Base-by-base conservation (phyloP, 1,140 invertebrate species). In the Drosophila prosaltans region DNA sequence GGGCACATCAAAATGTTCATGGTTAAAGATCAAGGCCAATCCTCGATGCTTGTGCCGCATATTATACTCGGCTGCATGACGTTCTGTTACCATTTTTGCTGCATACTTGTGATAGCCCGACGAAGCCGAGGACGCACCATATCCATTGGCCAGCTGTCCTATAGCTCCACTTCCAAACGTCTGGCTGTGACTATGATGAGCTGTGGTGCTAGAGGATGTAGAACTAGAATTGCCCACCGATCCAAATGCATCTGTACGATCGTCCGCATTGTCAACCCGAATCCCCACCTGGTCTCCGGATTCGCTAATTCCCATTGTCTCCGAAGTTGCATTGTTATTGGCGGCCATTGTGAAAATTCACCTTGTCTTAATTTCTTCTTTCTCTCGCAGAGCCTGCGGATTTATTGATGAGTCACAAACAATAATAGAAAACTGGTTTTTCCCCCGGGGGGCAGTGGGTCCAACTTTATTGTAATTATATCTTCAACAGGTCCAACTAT, bases 21-120 rank as follows among this genome's bases (percentile, higher is more conserved):
- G 97, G 90, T 98, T 98, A 78, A 99, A 97, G 74, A 99, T 97
- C 3, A 98, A 81, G n/a, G 97, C 97, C 72, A 95, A 80, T 36
- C 98, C 98, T 62, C 97, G 94, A 74, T 95, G 94, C 54, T 93
- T 92, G 93, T 98, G 96, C 74, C 95, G 95, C 97, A 98, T 98
- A 78, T 97, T 97, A 85, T 99, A 99, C 85, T 95, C 95, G 1
- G 93, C 93, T 1, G 95, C 95, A 91, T 96, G 95, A 70, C 94
- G 94, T 16, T 94, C 93, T 0, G 95, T 95, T n/a, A 95, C 94
- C 94, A 95, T 95, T 70, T 80, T 91, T 1, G 94, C 94, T 10
- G 74, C 76, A 71, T 85, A 80, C 32, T 89, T 91, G 11, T 65
- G 61, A 69, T 89, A 91, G 40, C 59, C 72, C 11, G 78, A 55